Evolutionary conservation across 2,797 vertebrate genomes (phyloP).

Genomic region (Xenentodon cancila): DNA sequence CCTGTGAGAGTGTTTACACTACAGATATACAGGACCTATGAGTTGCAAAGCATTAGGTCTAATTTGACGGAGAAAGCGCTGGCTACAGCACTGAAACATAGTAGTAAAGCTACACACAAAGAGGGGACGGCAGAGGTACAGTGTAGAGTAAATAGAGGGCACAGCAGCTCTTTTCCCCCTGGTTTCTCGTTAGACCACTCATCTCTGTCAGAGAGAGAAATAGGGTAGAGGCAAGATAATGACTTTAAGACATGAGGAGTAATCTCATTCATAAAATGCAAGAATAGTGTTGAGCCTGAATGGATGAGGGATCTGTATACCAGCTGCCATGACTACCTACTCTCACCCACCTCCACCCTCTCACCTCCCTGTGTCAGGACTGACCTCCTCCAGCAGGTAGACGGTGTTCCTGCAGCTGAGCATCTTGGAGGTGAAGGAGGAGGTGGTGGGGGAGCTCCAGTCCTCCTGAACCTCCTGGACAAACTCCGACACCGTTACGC

Average conservation of each 20-base stretch:
- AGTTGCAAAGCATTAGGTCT: not conserved
- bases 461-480: slow-evolving; percentile 74
- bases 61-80: not conserved
- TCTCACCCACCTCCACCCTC: not conserved
- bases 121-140: not conserved
- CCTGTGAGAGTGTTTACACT: too few species aligned
- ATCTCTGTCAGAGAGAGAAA: too few species aligned
- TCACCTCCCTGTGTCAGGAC: slow-evolving; percentile 10
- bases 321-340: not conserved
- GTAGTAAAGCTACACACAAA: not conserved
- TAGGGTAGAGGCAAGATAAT: not conserved
- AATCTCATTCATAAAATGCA: not conserved
- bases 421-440: slow-evolving; percentile 78
- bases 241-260: not conserved
- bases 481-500: slow-evolving; percentile 74
- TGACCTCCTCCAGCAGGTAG: slow-evolving; percentile 75
- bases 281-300: not conserved
- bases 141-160: not conserved
- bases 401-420: slow-evolving; percentile 73
- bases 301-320: not conserved
- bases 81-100: not conserved
- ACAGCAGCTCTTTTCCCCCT: not conserved
- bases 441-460: slow-evolving; percentile 79
- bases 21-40: not conserved
- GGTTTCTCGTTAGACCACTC: not conserved